A percentile compares a stretch with the other conserved stretches of the same genome.
phyloP scores from a whole-genome alignment of 2,888 invertebrate genomes.

The Andrena fulva region DNA sequence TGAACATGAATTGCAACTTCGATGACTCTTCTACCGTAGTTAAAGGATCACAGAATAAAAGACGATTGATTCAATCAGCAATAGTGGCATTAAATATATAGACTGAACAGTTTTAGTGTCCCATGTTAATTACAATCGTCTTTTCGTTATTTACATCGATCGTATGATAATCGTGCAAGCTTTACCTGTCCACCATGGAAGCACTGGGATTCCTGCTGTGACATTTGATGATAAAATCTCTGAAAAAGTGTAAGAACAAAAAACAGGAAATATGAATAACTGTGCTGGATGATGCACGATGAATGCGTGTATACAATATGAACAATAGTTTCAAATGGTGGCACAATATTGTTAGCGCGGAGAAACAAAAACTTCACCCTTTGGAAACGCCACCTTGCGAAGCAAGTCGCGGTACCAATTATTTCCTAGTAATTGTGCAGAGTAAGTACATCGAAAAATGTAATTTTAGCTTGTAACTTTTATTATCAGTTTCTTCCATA shows the following conservation, averaged over 20 bases:
- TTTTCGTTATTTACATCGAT: constrained; percentile 15
- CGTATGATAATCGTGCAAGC: constrained; percentile 31
- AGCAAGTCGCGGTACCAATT: too few species aligned
- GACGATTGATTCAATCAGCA: background rate
- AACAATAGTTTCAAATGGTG: background rate
- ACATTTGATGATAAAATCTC: constrained; percentile 85
- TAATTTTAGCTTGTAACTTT: too few species aligned
- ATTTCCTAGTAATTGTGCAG: too few species aligned
- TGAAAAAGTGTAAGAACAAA: constrained; percentile 74
- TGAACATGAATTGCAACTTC: background rate
- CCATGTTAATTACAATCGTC: background rate
- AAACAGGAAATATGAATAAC: constrained; percentile 66
- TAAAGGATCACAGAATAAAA: constrained; percentile 18
- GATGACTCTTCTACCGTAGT: background rate
- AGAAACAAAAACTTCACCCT: background rate
- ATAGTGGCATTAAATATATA: background rate
- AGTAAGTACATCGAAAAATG: too few species aligned
- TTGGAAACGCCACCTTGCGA: background rate
- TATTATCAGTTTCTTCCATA: too few species aligned
- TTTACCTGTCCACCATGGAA: constrained; percentile 85
- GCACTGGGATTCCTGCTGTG: constrained; percentile 85
- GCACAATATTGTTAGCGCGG: background rate
- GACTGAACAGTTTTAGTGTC: background rate
- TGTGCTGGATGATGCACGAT: constrained; percentile 32
- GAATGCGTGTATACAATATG: constrained; percentile 32